A percentile compares a stretch with the other conserved stretches of the same genome.
Conservation (phyloP, 2,797 vertebrate species). For the Sebastes hubbsi region DNA sequence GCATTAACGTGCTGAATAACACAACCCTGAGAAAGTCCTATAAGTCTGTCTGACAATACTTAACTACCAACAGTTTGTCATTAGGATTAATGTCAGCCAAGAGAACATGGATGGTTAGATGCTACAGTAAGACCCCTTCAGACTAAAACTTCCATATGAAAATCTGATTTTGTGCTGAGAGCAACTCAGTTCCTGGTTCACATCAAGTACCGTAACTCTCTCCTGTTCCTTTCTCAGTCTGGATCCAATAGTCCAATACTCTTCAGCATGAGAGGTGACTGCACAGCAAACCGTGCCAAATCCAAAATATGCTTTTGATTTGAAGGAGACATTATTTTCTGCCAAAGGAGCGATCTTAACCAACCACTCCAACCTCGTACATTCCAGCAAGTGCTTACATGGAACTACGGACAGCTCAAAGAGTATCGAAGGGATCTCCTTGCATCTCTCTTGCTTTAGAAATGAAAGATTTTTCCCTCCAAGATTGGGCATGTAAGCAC, state of each 20-base stretch:
- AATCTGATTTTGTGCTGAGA: background rate
- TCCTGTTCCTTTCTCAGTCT: constrained; percentile 9
- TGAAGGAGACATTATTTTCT: constrained; percentile 25
- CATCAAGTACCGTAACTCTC: constrained; percentile 14
- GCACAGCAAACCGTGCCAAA: constrained; percentile 28
- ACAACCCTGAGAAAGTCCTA: background rate
- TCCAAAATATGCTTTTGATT: constrained; percentile 56
- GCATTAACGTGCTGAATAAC: background rate
- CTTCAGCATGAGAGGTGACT: constrained; percentile 28
- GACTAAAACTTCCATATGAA: background rate
- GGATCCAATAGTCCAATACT: constrained; percentile 21
- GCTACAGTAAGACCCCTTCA: background rate
- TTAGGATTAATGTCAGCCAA: background rate
- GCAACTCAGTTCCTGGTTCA: constrained; percentile 1
- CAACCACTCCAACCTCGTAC: background rate
- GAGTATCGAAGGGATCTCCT: background rate
- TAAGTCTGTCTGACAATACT: background rate
- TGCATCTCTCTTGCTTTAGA: background rate
- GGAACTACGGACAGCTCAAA: constrained; percentile 5
- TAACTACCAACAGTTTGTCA: background rate
- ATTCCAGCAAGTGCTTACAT: constrained; percentile 9
- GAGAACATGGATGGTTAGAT: background rate
- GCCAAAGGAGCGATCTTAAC: constrained; percentile 24
- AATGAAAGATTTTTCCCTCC: background rate
- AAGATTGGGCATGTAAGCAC: background rate